These are phyloP conservation scores for Pseudolycoriella hygida DNA, from an alignment of 2,888 invertebrate genomes.

Conservation along the genomic window DNA sequence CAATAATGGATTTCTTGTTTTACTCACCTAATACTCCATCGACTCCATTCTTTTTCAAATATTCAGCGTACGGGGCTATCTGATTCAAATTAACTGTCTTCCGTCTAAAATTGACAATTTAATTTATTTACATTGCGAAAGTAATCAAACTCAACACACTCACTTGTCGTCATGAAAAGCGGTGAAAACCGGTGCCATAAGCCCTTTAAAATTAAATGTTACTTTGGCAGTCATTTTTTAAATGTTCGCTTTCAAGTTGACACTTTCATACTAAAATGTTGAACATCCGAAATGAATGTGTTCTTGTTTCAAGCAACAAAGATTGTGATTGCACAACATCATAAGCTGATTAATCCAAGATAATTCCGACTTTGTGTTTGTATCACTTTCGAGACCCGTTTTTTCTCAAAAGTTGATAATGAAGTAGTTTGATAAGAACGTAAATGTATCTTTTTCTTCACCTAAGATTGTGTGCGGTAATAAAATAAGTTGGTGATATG, in stretches of 20 bases:
- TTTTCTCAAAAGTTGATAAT: too few species aligned
- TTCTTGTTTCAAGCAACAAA: too few species aligned
- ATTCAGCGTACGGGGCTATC: constrained; percentile 46
- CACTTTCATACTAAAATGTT: too few species aligned
- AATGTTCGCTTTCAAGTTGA: background rate
- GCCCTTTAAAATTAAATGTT: constrained; percentile 24
- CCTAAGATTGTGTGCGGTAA: too few species aligned
- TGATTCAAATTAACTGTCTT: constrained; percentile 32
- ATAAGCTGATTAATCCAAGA: background rate
- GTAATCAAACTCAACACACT: constrained; percentile 9
- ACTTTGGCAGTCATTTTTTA: background rate
- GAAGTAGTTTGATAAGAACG: too few species aligned
- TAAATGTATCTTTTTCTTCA: too few species aligned
- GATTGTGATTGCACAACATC: too few species aligned
- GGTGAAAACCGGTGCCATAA: constrained; percentile 55
- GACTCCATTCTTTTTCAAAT: constrained; percentile 39
- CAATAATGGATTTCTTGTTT: too few species aligned
- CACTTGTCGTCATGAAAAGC: constrained; percentile 42
- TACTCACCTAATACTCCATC: constrained; percentile 40
- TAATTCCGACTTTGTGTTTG: background rate
- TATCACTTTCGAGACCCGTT: too few species aligned
- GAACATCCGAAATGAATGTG: background rate
- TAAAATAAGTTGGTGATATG: too few species aligned
- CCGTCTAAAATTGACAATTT: constrained; percentile 13
- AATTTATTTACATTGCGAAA: background rate